Evolutionary conservation across 2,888 invertebrate species (phyloP).

Genomic region (Aphrophora alni): DNA sequence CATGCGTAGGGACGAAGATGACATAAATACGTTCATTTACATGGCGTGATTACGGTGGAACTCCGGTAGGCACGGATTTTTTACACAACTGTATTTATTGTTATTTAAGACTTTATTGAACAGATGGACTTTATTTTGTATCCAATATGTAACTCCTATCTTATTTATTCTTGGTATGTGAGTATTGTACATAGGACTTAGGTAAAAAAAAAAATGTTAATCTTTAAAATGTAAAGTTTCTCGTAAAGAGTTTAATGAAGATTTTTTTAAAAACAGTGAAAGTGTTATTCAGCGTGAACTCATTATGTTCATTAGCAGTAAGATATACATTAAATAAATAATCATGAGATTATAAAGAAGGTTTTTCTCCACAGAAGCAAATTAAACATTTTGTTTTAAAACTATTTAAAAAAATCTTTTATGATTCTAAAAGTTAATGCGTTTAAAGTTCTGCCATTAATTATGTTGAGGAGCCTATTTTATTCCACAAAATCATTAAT

Average conservation of each 20-base stretch:
- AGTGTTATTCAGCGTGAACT: neutral
- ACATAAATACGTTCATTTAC: conserved; percentile 97
- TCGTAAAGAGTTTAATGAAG: neutral
- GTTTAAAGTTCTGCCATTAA: too few species aligned
- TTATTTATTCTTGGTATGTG: neutral
- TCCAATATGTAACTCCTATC: neutral
- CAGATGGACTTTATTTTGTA: neutral
- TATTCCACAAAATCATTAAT: too few species aligned
- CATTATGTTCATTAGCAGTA: neutral
- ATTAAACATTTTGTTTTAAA: too few species aligned
- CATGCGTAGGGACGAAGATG: conserved; percentile 94
- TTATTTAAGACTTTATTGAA: neutral
- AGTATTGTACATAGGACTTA: neutral
- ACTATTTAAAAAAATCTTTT: too few species aligned
- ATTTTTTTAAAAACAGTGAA: neutral
- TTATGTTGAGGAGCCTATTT: too few species aligned
- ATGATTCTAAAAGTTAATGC: too few species aligned
- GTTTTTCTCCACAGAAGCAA: too few species aligned
- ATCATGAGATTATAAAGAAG: too few species aligned
- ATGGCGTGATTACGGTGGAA: conserved; percentile 73
- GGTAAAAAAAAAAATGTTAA: neutral
- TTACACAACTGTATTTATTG: neutral
- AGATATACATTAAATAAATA: neutral
- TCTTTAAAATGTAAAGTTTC: neutral
- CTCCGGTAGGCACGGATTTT: neutral